Percentiles rank a stretch among this genome's conserved stretches.
These are phyloP conservation scores for Drosophila kohkoa DNA, from an alignment of 1,140 invertebrate species.

Conservation along the genomic window DNA sequence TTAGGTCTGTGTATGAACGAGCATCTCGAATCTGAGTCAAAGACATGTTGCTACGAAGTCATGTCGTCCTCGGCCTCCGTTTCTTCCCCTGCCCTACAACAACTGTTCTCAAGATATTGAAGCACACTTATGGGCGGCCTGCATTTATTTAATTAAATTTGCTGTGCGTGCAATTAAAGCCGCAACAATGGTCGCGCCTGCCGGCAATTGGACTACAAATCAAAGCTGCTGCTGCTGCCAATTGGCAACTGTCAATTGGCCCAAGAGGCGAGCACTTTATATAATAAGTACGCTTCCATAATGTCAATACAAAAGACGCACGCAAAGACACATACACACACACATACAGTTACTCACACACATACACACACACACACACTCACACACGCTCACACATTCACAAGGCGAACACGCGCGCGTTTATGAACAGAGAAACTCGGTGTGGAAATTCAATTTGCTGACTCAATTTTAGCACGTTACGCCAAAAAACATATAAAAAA, in stretches of 20 bases:
- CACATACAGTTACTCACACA: slow-evolving; percentile 31
- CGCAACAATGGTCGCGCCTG: not conserved
- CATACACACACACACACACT: slow-evolving; percentile 15
- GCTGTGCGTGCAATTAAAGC: slow-evolving; percentile 26
- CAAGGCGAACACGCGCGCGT: slow-evolving; percentile 68
- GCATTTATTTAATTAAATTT: slow-evolving; percentile 71
- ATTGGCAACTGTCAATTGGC: slow-evolving; percentile 44
- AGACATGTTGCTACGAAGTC: slow-evolving; percentile 56
- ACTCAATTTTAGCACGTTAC: slow-evolving; percentile 31
- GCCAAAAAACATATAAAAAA: slow-evolving; percentile 8
- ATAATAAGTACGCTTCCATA: slow-evolving; percentile 65
- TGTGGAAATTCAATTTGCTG: slow-evolving; percentile 52
- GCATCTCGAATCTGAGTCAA: slow-evolving; percentile 44
- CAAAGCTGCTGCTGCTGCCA: slow-evolving; percentile 19
- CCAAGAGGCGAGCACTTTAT: slow-evolving; percentile 62
- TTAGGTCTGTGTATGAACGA: slow-evolving; percentile 6
- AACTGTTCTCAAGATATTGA: slow-evolving; percentile 41
- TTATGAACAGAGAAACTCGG: slow-evolving; percentile 48
- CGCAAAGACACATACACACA: slow-evolving; percentile 40
- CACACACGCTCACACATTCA: slow-evolving; percentile 23
- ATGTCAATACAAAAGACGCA: slow-evolving; percentile 35
- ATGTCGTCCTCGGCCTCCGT: not conserved
- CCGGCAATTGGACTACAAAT: slow-evolving; percentile 30
- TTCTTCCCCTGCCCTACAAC: not conserved
- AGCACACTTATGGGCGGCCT: slow-evolving; percentile 64